Evolutionary conservation across 2,888 invertebrate genomes (phyloP).

Genomic region (Physocephala rufipes): DNA sequence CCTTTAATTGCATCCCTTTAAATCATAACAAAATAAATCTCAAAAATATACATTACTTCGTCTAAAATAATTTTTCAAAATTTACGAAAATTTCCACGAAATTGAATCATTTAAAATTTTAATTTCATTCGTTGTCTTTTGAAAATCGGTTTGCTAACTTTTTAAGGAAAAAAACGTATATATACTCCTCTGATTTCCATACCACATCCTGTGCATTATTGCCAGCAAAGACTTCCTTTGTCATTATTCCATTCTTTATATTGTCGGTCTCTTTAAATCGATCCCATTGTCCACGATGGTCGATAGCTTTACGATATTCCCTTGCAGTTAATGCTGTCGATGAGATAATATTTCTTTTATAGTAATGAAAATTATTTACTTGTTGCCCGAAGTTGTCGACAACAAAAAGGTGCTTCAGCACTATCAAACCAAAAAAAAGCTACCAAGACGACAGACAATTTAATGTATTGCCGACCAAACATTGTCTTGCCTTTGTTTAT

Average conservation of each 20-base stretch:
- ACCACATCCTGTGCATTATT: neutral
- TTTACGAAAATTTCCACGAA: no score
- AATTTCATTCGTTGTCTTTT: slow-evolving; percentile 13
- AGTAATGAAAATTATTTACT: slow-evolving; percentile 37
- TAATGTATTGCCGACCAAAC: neutral
- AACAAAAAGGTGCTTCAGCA: no score
- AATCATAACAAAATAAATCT: no score
- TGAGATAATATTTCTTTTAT: slow-evolving; percentile 17
- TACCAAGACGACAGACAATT: neutral
- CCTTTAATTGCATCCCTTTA: no score
- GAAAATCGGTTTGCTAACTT: neutral
- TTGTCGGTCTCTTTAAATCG: no score
- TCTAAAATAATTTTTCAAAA: no score
- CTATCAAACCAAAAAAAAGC: no score
- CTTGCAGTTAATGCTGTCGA: neutral
- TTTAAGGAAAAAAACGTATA: neutral
- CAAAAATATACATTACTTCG: no score
- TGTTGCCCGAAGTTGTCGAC: slow-evolving; percentile 37
- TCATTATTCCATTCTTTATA: neutral
- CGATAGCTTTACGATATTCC: no score
- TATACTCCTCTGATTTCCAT: neutral
- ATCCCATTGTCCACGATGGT: no score
- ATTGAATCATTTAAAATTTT: no score
- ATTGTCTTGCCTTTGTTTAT: slow-evolving; percentile 22
- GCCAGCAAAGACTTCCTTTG: neutral